phyloP scores from a whole-genome alignment of 2,888 invertebrate species.

The Campopleginae sp. region DNA sequence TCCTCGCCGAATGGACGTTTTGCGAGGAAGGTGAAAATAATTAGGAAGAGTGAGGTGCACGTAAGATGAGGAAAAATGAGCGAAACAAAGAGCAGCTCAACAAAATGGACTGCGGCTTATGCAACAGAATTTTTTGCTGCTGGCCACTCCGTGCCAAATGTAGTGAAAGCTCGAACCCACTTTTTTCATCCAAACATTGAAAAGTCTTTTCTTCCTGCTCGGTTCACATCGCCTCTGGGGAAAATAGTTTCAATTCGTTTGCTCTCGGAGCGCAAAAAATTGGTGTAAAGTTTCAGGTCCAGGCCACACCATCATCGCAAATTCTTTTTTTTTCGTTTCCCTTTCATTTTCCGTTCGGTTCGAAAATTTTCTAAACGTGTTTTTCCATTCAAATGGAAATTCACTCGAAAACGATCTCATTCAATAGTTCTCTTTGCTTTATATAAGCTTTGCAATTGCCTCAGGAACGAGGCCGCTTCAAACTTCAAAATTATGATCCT shows the following conservation, averaged over 20 bases:
- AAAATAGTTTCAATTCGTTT: conserved; percentile 4
- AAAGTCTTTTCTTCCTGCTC: neutral
- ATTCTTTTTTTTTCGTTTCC: neutral
- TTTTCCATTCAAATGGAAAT: neutral
- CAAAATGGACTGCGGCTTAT: neutral
- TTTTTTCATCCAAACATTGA: neutral
- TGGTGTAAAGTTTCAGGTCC: neutral
- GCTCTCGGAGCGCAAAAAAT: neutral
- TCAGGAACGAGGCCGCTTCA: neutral
- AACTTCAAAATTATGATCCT: neutral
- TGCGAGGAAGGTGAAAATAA: conserved; percentile 9
- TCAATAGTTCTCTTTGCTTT: neutral
- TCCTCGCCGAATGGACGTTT: neutral
- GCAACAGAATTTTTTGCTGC: conserved; percentile 16
- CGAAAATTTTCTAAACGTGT: neutral
- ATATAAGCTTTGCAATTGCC: neutral
- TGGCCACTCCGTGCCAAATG: neutral
- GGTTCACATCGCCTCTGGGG: neutral
- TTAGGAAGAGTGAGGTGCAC: neutral
- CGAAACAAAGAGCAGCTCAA: neutral
- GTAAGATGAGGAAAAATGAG: neutral
- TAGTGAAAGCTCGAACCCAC: neutral
- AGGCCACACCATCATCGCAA: neutral
- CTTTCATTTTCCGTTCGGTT: neutral
- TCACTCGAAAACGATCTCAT: neutral